A percentile compares a stretch with the other conserved stretches of the same genome.
Conservation (phyloP, 2,888 invertebrate species). For the Exocentrus adspersus region DNA sequence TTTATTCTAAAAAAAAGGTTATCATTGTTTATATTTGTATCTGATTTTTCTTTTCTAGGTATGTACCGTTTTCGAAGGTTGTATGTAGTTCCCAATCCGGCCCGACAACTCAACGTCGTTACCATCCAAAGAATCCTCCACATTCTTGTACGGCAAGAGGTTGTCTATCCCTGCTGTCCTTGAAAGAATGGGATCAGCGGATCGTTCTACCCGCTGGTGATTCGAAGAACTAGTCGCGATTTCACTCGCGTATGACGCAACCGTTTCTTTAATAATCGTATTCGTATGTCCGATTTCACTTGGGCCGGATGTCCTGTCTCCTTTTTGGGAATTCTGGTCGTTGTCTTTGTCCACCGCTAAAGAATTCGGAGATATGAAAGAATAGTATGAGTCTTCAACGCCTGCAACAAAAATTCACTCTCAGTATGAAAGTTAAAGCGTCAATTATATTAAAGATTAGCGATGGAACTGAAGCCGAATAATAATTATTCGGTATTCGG, state of each 20-base stretch:
- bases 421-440: neutral
- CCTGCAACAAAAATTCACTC: constrained; percentile 62
- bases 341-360: constrained; percentile 55
- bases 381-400: constrained; percentile 69
- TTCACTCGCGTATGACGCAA: constrained; percentile 15
- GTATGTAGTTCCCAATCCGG: constrained; percentile 62
- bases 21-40: no score
- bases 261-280: constrained; percentile 8
- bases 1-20: constrained; percentile 60
- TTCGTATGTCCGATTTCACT: constrained; percentile 42
- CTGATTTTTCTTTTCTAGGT: neutral
- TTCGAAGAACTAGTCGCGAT: constrained; percentile 2
- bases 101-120: constrained; percentile 65
- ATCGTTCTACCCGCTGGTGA: constrained; percentile 45
- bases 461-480: no score
- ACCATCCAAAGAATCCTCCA: constrained; percentile 65
- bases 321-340: constrained; percentile 24
- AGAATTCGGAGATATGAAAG: constrained; percentile 78
- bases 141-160: constrained; percentile 67
- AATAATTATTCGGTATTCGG: no score
- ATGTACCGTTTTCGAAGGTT: constrained; percentile 68
- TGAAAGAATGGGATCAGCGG: constrained; percentile 64
- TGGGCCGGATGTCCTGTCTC: constrained; percentile 50
- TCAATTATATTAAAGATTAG: no score
- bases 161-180: constrained; percentile 66